Percentiles rank a stretch among this genome's conserved stretches.
Conservation (phyloP, 2,888 invertebrate genomes). For the Oeneis ivallda region DNA sequence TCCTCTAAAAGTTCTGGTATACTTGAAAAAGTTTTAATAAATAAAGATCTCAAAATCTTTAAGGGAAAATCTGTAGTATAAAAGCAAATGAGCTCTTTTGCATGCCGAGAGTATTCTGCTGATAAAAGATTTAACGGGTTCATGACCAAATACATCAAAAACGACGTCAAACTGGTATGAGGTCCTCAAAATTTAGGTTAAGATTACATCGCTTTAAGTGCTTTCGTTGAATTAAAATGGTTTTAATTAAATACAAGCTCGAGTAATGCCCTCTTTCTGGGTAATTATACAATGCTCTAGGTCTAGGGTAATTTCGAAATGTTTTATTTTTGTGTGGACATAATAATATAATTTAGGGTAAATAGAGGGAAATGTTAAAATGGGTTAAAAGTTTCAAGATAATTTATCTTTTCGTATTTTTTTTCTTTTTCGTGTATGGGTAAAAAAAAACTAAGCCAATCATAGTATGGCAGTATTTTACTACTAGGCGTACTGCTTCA, state of each 20-base stretch:
- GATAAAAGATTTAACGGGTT: constrained; percentile 64
- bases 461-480: too few species aligned
- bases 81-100: constrained; percentile 44
- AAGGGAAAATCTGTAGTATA: neutral
- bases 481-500: too few species aligned
- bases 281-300: constrained; percentile 10
- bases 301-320: constrained; percentile 8
- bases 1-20: neutral
- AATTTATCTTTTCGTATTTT: too few species aligned
- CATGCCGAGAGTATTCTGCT: constrained; percentile 50
- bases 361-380: neutral
- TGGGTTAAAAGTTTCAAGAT: neutral
- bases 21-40: neutral
- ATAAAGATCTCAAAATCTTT: constrained; percentile 15
- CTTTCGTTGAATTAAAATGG: constrained; percentile 40
- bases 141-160: constrained; percentile 56
- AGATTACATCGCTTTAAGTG: constrained; percentile 40
- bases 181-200: constrained; percentile 54
- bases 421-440: neutral
- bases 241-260: constrained; percentile 37
- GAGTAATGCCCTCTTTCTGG: neutral
- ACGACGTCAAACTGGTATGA: constrained; percentile 49
- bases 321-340: constrained; percentile 9
- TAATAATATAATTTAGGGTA: neutral
- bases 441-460: too few species aligned